Base-by-base conservation (phyloP, 2,888 invertebrate species). In the Trissoscelio sp. region DNA sequence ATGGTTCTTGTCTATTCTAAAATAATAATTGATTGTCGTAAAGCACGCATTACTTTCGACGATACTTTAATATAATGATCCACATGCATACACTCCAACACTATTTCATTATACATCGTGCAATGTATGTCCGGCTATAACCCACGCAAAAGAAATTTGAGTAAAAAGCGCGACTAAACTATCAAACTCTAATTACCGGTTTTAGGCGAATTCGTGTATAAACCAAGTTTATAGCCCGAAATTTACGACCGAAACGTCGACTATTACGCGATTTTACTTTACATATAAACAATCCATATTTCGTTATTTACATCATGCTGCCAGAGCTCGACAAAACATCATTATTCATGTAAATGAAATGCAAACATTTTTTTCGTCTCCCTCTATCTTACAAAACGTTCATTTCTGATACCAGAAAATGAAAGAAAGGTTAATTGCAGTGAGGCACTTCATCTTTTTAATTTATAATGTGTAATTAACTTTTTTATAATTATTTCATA, bases 101-200 rank as follows among this genome's bases (percentile, higher is more conserved):
- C 46, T 28, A 16, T 72, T 28, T 39, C 60, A 31, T 58, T 66
- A 24, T 75, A 57, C 75, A 75, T 58, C 58, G 75, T 34, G n/a
- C 75, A 58, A 75, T 67, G 51, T 58, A 58, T 67, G 66, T 67
- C 14, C 53, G 39, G 57, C 51, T 14, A 58, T 67, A 66, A 57
- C 31, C 48, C 48, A 58, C 39, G 48, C 24, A 22, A 58, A 57
- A 66, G 66, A 79, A 66, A 72, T 58, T 79, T 22, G 16, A 58
- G 58, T 51, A 79, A 79, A 79, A 79, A 66, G 78, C 72, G 31
- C 48, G 79, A 72, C 72, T 66, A 57, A 79, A 72, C 66, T 79
- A 79, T 79, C 72, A 79, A 79, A 72, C 72, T 79, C 66, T 58
- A 79, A 79, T 79, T 79, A 79, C 58, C 34, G 64, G 72, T 64